A percentile compares a stretch with the other conserved stretches of the same genome.
Conservation (phyloP, 2,888 invertebrate species). For the Acleris literana region DNA sequence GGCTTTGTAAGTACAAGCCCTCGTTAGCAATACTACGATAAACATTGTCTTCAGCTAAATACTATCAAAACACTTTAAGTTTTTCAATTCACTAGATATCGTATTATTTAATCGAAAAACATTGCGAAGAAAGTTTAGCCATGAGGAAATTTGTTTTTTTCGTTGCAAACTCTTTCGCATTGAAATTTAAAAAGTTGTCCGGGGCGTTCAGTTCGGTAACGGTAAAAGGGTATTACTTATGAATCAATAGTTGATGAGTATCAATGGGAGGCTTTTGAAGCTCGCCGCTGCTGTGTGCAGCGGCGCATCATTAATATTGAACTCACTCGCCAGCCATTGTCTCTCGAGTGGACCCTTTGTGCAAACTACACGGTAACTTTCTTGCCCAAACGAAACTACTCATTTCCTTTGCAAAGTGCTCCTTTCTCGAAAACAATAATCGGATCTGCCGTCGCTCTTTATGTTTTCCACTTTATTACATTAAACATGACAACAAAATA, state of each 20-base stretch:
- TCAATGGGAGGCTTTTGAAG: slow-evolving; percentile 78
- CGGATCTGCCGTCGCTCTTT: slow-evolving; percentile 46
- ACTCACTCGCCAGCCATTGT: slow-evolving; percentile 76
- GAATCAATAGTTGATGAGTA: slow-evolving; percentile 83
- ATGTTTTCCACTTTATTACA: slow-evolving; percentile 15
- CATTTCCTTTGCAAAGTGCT: slow-evolving; percentile 74
- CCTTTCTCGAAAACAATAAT: slow-evolving; percentile 62
- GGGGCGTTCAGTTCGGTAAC: slow-evolving; percentile 57
- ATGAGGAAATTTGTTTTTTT: slow-evolving; percentile 44
- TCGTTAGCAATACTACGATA: slow-evolving; percentile 29
- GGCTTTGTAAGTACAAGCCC: slow-evolving; percentile 26
- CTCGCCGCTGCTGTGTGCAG: slow-evolving; percentile 75
- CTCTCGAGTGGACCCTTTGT: slow-evolving; percentile 75
- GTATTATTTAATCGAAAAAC: slow-evolving; percentile 18
- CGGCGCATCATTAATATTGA: slow-evolving; percentile 81
- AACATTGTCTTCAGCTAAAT: slow-evolving; percentile 26
- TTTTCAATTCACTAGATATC: slow-evolving; percentile 5
- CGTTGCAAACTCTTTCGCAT: slow-evolving; percentile 65
- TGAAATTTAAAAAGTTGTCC: slow-evolving; percentile 78
- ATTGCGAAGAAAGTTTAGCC: slow-evolving; percentile 39
- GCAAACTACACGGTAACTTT: slow-evolving; percentile 65
- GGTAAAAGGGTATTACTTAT: slow-evolving; percentile 82
- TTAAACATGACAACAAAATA: slow-evolving; percentile 9
- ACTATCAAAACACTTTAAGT: slow-evolving; percentile 21
- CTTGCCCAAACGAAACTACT: slow-evolving; percentile 68